phyloP scores from a whole-genome alignment of 2,113 vertebrate genomes.

The Dipodomys spectabilis region DNA sequence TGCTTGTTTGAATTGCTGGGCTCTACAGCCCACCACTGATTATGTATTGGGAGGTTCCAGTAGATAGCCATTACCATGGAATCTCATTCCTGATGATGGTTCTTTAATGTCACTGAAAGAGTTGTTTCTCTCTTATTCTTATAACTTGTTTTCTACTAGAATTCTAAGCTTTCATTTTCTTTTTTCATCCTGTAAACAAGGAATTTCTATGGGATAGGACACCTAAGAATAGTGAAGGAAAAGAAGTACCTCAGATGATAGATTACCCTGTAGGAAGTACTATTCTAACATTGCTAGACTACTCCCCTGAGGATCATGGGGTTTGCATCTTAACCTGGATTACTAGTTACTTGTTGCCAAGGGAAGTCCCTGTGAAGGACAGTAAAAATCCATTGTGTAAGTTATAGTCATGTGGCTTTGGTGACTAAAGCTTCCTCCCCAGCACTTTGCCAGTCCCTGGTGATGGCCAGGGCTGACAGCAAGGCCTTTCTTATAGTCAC shows the following conservation, averaged over 20 bases:
- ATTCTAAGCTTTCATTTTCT: conserved; percentile 51
- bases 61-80: neutral
- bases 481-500: conserved; percentile 88
- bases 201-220: neutral
- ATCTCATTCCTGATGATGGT: conserved; percentile 76
- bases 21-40: neutral
- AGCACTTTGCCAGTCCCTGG: conserved; percentile 23
- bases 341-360: neutral
- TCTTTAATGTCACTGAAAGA: conserved; percentile 65
- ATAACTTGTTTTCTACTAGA: conserved; percentile 20
- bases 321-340: conserved; percentile 40
- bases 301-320: neutral
- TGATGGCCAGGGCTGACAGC: conserved; percentile 15
- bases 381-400: conserved; percentile 48
- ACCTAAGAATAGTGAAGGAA: conserved; percentile 1
- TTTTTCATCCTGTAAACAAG: conserved; percentile 40
- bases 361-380: neutral
- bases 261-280: conserved; percentile 8
- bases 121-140: conserved; percentile 57
- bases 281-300: conserved; percentile 24
- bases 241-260: conserved; percentile 32
- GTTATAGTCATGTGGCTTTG: neutral
- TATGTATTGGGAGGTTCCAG: neutral
- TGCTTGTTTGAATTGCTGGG: neutral
- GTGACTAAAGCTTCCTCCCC: neutral